These are phyloP conservation scores for Cotesia glomerata DNA, from an alignment of 1,140 invertebrate genomes.

Conservation along the genomic window DNA sequence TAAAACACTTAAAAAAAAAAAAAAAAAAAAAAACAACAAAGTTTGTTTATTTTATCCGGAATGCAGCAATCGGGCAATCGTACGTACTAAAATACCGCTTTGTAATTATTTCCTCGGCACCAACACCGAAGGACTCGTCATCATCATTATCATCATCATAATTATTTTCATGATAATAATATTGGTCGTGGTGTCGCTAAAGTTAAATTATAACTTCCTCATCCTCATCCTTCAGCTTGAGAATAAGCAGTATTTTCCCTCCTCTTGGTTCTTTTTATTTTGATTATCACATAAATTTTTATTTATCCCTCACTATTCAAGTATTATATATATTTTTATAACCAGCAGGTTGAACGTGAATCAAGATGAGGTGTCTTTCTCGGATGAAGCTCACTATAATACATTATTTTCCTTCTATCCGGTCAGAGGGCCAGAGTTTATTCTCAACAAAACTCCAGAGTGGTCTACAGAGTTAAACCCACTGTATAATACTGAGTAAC, in stretches of 20 bases:
- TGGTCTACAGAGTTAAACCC: too few species aligned
- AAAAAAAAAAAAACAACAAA: not conserved
- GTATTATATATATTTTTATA: too few species aligned
- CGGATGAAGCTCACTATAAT: too few species aligned
- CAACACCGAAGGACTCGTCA: not conserved
- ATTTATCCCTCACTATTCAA: too few species aligned
- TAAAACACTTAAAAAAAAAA: not conserved
- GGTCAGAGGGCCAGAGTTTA: too few species aligned
- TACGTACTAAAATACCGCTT: slow-evolving; percentile 26
- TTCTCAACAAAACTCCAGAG: too few species aligned
- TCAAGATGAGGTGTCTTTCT: too few species aligned
- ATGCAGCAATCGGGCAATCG: slow-evolving; percentile 3
- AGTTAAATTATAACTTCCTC: slow-evolving; percentile 32
- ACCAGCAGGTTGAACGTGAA: too few species aligned
- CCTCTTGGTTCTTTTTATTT: slow-evolving; percentile 10
- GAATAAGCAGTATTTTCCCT: not conserved
- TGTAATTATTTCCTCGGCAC: slow-evolving; percentile 26
- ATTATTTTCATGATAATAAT: not conserved
- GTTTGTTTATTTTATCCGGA: not conserved
- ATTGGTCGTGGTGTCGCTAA: not conserved
- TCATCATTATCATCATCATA: slow-evolving; percentile 1
- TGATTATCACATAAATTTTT: not conserved
- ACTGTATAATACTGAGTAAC: too few species aligned
- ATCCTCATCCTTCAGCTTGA: slow-evolving; percentile 1
- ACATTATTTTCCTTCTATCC: too few species aligned